Evolutionary conservation across 2,888 invertebrate species (phyloP).

Genomic region (Hypselothyrea guttata): DNA sequence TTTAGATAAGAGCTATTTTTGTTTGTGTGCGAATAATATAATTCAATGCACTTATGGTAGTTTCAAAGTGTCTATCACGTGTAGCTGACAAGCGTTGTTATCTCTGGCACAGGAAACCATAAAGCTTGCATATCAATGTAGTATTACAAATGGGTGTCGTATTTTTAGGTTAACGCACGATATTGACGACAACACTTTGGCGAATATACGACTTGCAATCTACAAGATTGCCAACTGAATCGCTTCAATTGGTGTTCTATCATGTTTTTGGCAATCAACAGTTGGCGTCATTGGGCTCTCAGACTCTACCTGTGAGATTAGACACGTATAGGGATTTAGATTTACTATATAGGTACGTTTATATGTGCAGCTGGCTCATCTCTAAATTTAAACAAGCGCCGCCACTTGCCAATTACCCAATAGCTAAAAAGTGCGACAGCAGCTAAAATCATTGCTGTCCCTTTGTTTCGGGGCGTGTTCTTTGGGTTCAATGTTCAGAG

Average conservation of each 20-base stretch:
- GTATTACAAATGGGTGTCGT: slow-evolving; percentile 11
- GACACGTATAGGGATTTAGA: slow-evolving; percentile 6
- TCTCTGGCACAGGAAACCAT: slow-evolving; percentile 47
- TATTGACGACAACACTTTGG: slow-evolving; percentile 17
- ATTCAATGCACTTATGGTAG: background rate
- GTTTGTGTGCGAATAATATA: background rate
- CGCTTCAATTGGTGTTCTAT: background rate
- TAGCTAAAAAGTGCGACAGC: slow-evolving; percentile 61
- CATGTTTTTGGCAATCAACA: slow-evolving; percentile 71
- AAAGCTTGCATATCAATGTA: slow-evolving; percentile 40
- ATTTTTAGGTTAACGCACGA: slow-evolving; percentile 56
- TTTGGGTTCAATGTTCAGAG: slow-evolving; percentile 39
- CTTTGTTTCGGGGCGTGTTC: slow-evolving; percentile 38
- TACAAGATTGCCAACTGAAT: too few relatives aligned
- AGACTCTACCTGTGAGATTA: slow-evolving; percentile 22
- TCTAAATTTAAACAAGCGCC: slow-evolving; percentile 52
- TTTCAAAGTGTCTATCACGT: slow-evolving; percentile 50
- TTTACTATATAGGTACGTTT: too few relatives aligned
- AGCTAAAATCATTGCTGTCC: too few relatives aligned
- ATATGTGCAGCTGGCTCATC: slow-evolving; percentile 40
- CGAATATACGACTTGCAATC: too few relatives aligned
- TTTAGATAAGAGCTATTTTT: background rate
- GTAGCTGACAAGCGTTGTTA: slow-evolving; percentile 35
- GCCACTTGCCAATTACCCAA: slow-evolving; percentile 67
- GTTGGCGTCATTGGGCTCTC: slow-evolving; percentile 59